phyloP scores from a whole-genome alignment of 2,797 vertebrate species.

The Acipenser transmontanus region DNA sequence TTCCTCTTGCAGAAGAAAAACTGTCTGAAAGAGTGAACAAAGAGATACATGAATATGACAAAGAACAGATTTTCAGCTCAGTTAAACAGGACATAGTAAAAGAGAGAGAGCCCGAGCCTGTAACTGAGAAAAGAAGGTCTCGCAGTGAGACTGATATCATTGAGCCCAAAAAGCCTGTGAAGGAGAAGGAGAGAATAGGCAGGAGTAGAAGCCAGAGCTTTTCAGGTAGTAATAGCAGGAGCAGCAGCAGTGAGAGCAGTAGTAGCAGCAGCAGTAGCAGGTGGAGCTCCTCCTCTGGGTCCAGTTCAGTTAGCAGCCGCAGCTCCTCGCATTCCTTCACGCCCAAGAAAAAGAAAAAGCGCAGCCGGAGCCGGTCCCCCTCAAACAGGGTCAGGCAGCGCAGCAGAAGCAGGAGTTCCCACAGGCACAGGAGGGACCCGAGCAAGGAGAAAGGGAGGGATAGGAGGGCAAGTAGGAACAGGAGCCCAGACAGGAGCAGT shows the following conservation, averaged over 20 bases:
- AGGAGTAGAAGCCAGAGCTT: constrained; percentile 56
- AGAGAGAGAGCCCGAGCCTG: constrained; percentile 74
- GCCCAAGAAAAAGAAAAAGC: constrained; percentile 79
- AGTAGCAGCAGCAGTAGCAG: constrained; percentile 72
- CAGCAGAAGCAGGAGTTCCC: constrained; percentile 81
- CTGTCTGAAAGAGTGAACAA: constrained; percentile 75
- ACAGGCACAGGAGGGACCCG: constrained; percentile 70
- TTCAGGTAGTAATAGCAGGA: constrained; percentile 81
- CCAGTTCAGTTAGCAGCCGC: constrained; percentile 79
- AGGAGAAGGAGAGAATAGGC: constrained; percentile 69
- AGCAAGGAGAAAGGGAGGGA: constrained; percentile 73
- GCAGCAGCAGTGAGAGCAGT: constrained; percentile 76
- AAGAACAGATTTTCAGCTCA: constrained; percentile 72
- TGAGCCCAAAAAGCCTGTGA: constrained; percentile 72
- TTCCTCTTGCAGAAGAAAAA: constrained; percentile 71
- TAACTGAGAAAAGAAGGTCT: constrained; percentile 82
- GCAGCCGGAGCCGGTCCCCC: constrained; percentile 78
- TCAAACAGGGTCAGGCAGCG: constrained; percentile 66
- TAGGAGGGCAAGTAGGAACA: constrained; percentile 69
- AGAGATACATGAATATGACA: constrained; percentile 81
- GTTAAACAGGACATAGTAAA: constrained; percentile 75
- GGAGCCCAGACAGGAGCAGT: constrained; percentile 65
- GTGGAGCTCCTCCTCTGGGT: constrained; percentile 83
- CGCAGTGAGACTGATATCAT: constrained; percentile 69
- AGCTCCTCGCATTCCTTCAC: constrained; percentile 85